Conservation (phyloP, 2,113 vertebrate genomes). For the Bettongia penicillata region DNA sequence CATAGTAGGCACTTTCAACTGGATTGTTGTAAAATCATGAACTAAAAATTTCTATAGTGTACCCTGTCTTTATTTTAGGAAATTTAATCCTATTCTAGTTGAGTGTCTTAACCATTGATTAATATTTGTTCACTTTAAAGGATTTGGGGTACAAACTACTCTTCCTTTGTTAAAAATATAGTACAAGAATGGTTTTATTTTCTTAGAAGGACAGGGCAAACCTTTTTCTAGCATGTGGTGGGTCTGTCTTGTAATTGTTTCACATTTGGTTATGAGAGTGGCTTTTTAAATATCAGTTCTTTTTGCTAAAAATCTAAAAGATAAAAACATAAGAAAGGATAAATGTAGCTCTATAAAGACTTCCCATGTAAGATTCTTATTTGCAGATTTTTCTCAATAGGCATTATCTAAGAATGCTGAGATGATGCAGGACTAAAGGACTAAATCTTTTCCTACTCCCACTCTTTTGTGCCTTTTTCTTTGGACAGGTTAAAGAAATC, state of each 20-base stretch:
- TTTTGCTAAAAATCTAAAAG: not conserved
- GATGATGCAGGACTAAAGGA: conserved; percentile 7
- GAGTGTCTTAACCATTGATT: not conserved
- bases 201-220: not conserved
- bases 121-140: conserved; percentile 36
- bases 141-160: not conserved
- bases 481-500: conserved; percentile 30
- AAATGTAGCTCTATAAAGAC: not conserved
- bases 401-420: conserved; percentile 12
- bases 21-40: not conserved
- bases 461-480: not conserved
- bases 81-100: conserved; percentile 34
- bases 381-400: not conserved
- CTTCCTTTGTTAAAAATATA: not conserved
- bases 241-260: not conserved
- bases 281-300: not conserved
- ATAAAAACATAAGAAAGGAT: not conserved
- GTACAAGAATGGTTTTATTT: not conserved
- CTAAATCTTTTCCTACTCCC: not conserved
- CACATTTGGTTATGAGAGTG: not conserved
- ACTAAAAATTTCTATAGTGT: not conserved
- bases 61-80: not conserved
- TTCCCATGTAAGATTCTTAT: not conserved
- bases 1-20: not conserved
- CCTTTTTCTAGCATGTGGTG: not conserved